Evolutionary conservation across 23 tunicate species (phyloP).

Genomic region (Corella eumyota): DNA sequence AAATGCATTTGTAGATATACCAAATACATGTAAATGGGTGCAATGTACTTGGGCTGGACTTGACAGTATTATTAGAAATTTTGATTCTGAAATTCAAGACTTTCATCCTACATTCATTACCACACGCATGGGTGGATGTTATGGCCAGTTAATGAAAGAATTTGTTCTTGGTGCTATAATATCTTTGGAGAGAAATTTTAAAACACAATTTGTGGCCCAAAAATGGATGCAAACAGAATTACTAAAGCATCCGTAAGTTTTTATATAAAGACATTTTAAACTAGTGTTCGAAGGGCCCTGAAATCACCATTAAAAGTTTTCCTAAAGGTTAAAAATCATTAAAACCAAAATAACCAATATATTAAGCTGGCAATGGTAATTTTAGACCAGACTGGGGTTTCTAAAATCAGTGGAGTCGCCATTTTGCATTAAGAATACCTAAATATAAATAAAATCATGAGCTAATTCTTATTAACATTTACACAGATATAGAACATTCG

Average conservation of each 20-base stretch:
- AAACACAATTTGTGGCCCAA: neutral
- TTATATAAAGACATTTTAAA: too few species aligned
- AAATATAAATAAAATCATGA: neutral
- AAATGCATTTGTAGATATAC: too few species aligned
- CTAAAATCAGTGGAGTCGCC: too few species aligned
- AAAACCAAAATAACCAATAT: too few species aligned
- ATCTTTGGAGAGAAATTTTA: constrained; percentile 33
- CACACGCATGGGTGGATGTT: constrained; percentile 17
- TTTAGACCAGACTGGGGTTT: too few species aligned
- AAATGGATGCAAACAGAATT: neutral
- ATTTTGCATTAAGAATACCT: neutral
- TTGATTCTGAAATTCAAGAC: neutral
- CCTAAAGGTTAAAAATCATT: too few species aligned
- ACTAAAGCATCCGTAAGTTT: constrained; percentile 2
- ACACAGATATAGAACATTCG: constrained; percentile 1
- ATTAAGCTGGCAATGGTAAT: too few species aligned
- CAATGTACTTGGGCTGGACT: constrained; percentile 34
- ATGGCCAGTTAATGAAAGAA: constrained; percentile 8
- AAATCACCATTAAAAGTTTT: too few species aligned
- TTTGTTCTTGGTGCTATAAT: constrained; percentile 25
- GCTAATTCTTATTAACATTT: neutral
- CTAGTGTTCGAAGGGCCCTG: too few species aligned
- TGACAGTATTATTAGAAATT: neutral
- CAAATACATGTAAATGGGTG: constrained; percentile 50
- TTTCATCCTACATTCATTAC: neutral